Conservation (phyloP, 2,113 vertebrate species). For the Oncorhynchus tshawytscha region DNA sequence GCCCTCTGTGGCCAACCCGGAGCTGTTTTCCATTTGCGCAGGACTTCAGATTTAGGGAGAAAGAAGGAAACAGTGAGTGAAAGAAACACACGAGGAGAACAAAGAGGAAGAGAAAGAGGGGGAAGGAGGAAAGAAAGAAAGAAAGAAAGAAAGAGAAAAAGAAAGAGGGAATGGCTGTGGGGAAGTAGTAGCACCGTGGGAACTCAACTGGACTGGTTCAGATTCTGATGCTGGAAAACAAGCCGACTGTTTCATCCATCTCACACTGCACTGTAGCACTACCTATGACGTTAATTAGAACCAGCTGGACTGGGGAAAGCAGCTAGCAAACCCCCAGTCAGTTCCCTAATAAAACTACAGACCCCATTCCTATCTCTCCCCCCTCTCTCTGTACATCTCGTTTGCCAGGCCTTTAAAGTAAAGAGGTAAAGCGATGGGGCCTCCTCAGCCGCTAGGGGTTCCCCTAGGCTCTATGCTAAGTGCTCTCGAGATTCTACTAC, state of each 20-base stretch:
- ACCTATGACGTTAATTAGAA: constrained; percentile 35
- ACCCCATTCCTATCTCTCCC: background rate
- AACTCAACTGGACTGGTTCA: background rate
- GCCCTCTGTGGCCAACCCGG: background rate
- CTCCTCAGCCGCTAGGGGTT: constrained; percentile 1
- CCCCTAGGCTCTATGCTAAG: background rate
- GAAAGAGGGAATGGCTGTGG: background rate
- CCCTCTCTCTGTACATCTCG: background rate
- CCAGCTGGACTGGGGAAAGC: constrained; percentile 15
- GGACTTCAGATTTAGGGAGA: background rate
- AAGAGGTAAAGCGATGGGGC: too few species aligned
- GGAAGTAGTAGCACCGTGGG: background rate
- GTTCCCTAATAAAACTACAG: constrained; percentile 1
- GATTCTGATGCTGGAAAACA: constrained; percentile 24
- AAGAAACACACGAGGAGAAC: background rate
- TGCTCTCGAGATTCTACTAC: too few species aligned
- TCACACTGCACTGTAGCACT: background rate
- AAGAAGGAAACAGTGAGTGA: background rate
- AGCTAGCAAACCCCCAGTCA: background rate
- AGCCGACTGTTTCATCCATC: background rate
- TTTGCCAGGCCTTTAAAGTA: too few species aligned
- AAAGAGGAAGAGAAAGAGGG: background rate
- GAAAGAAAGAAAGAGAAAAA: background rate
- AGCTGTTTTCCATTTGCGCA: background rate
- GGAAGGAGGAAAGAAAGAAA: background rate